phyloP scores from a whole-genome alignment of 2,113 vertebrate genomes.

The Saguinus midas region DNA sequence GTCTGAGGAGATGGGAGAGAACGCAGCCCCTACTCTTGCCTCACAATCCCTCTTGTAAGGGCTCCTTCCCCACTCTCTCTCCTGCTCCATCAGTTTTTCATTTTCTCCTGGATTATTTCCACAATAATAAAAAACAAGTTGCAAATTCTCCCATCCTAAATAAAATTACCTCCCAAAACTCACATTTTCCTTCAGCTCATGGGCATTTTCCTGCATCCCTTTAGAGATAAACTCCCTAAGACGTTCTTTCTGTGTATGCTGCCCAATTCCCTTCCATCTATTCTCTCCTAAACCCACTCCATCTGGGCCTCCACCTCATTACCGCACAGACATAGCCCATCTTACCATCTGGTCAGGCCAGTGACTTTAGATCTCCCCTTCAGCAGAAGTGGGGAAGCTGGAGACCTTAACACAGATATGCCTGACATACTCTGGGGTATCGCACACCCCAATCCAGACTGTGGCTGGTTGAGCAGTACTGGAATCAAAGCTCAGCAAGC shows the following conservation, averaged over 20 bases:
- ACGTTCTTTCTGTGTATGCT: neutral
- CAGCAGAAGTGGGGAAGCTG: neutral
- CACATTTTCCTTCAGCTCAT: neutral
- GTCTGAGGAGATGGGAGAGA: neutral
- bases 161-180: neutral
- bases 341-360: neutral
- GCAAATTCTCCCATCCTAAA: neutral
- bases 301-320: neutral
- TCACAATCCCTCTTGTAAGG: neutral
- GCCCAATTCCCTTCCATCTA: neutral
- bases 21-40: neutral
- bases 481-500: neutral
- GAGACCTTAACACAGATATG: neutral
- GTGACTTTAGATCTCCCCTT: neutral
- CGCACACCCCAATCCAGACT: no score
- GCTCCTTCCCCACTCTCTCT: no score
- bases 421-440: neutral
- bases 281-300: neutral
- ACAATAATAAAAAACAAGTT: neutral
- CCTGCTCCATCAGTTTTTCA: neutral
- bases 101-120: conserved; percentile 14
- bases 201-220: neutral
- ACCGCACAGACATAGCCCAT: neutral
- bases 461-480: neutral
- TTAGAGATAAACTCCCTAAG: neutral